phyloP scores from a whole-genome alignment of 2,888 invertebrate species.

The Andrena minutula region DNA sequence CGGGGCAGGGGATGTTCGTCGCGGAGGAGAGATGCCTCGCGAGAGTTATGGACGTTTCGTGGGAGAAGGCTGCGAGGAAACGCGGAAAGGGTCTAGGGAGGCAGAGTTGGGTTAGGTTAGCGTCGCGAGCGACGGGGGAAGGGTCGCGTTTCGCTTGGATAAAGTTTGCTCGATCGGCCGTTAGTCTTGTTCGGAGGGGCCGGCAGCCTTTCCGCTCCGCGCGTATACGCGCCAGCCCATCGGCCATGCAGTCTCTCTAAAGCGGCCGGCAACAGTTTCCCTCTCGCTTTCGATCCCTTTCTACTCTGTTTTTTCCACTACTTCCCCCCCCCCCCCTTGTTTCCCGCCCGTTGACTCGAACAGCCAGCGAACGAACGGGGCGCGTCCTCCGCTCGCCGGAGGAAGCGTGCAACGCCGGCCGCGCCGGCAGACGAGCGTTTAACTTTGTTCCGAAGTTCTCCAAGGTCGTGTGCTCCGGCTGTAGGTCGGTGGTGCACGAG shows the following conservation, averaged over 20 bases:
- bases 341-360: conserved; percentile 41
- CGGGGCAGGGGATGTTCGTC: too few species aligned
- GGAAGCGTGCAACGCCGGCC: conserved; percentile 58
- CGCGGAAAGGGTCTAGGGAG: conserved; percentile 62
- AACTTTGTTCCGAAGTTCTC: conserved; percentile 84
- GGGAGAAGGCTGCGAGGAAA: conserved; percentile 25
- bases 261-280: background rate
- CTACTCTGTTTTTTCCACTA: background rate
- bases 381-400: conserved; percentile 15
- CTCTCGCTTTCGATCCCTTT: conserved; percentile 2
- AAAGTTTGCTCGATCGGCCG: conserved; percentile 81
- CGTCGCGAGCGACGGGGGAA: conserved; percentile 68
- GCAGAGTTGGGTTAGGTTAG: conserved; percentile 78
- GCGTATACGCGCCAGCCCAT: conserved; percentile 17
- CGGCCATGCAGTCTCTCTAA: conserved; percentile 15
- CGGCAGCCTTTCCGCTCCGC: conserved; percentile 18
- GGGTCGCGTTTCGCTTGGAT: conserved; percentile 75
- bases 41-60: conserved; percentile 3
- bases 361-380: conserved; percentile 47
- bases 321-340: background rate
- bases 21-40: too few species aligned
- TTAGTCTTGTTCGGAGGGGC: conserved; percentile 69
- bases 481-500: conserved; percentile 78
- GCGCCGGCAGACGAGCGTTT: conserved; percentile 73
- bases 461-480: conserved; percentile 78